Evolutionary conservation across 2,113 vertebrate genomes (phyloP).

Genomic region (Phaethon lepturus): DNA sequence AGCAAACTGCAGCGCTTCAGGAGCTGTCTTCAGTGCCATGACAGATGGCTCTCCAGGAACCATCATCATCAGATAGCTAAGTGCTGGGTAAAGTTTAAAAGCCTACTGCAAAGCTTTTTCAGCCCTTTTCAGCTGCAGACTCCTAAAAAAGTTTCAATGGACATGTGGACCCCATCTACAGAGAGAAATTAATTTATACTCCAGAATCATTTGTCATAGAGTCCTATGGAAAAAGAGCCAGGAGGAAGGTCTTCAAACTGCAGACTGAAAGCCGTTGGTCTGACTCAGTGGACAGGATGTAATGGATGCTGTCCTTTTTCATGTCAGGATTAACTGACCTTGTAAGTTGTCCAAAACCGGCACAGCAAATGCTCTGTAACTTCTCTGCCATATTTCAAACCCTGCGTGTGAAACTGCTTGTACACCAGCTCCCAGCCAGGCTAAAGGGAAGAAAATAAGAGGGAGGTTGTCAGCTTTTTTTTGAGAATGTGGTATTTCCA

Average conservation of each 20-base stretch:
- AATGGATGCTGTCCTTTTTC: conserved; percentile 12
- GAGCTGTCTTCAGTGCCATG: background rate
- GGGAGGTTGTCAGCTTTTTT: background rate
- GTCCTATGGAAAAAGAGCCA: background rate
- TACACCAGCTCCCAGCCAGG: background rate
- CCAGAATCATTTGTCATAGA: background rate
- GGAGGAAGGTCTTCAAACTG: background rate
- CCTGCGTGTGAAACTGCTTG: background rate
- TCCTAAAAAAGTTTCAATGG: background rate
- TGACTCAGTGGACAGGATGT: background rate
- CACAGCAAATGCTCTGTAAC: background rate
- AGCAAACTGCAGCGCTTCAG: background rate
- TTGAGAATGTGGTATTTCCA: background rate
- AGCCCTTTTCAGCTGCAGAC: background rate
- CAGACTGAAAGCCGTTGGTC: background rate
- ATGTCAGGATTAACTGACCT: conserved; percentile 37
- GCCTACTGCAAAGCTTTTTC: background rate
- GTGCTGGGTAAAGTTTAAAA: background rate
- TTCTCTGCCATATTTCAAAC: background rate
- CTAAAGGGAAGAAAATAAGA: background rate
- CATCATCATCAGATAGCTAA: accelerated
- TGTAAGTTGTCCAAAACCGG: background rate
- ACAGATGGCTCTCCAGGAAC: background rate
- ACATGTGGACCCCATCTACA: accelerated
- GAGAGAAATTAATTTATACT: background rate